Evolutionary conservation across 2,113 vertebrate genomes (phyloP), one percentile per base, ranked within the genome.

Genomic region (Charina bottae): DNA sequence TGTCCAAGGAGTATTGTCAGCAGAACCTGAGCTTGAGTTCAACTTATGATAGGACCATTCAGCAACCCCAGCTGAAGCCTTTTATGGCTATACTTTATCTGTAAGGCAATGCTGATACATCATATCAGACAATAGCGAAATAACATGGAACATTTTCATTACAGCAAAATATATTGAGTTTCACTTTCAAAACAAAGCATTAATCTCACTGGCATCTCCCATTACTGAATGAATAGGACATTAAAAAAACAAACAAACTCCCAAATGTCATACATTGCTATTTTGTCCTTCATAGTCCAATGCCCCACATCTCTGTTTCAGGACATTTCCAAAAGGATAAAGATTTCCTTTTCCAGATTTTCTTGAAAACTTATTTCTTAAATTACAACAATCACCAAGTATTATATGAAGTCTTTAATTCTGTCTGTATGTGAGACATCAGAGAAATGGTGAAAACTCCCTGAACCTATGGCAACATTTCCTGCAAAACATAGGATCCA

Each of bases 81-180:
- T 93, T 92, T 37, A 88, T 58, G 85, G 90, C 92, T 91, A 94
- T 78, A 95, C 93, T 42, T 94, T 93, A 95, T 94, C 94, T 95
- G 90, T 94, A 95, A 93, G 59, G 64, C 96, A 95, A 96, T 56
- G 92, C 93, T 97, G 93, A 94, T 83, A 92, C 90, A 94, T 92
- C 68, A 86, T 95, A 96, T 94, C 92, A 96, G 94, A 94, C 92
- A 90, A 94, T 91, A 94, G 19, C 0, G 58, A 90, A 78, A 96
- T 93, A 95, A 78, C 93, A 95, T 89, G 91, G 94, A 89, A 93
- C 72, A 90, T 95, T 96, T 91, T 96, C 95, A 85, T 93, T 90
- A 97, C 95, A 95, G 93, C 92, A 97, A 96, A 96, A 95, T 90
- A 91, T 95, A 96, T 42, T 96, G 94, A 89, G 95, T 95, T 96